Percentiles rank a stretch among this genome's conserved stretches.
Conservation (phyloP, 2,888 invertebrate species). For the Teinopalpus imperialis region DNA sequence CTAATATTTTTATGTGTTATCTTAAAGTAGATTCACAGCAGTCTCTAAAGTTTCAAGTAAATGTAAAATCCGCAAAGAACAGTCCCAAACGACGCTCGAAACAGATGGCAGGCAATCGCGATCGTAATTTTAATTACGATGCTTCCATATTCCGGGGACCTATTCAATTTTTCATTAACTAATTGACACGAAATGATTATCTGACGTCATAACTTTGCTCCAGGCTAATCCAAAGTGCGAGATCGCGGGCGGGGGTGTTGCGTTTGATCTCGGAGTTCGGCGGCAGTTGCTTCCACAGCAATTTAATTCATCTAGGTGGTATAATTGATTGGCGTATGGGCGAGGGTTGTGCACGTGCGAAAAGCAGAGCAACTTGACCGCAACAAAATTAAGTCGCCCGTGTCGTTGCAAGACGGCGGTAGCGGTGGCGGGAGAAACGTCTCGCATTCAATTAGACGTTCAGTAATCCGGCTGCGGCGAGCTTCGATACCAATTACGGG, state of each 20-base stretch:
- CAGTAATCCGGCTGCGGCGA: constrained; percentile 79
- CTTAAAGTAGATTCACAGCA: too few relatives aligned
- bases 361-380: constrained; percentile 72
- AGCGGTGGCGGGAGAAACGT: constrained; percentile 51
- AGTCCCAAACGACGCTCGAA: constrained; percentile 34
- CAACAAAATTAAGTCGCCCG: constrained; percentile 64
- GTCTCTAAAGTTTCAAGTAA: too few relatives aligned
- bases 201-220: constrained; percentile 66
- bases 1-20: too few relatives aligned
- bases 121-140: constrained; percentile 72
- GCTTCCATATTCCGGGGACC: constrained; percentile 55
- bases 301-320: constrained; percentile 71
- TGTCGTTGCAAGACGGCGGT: constrained; percentile 45
- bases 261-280: constrained; percentile 67
- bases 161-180: constrained; percentile 81
- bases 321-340: constrained; percentile 62
- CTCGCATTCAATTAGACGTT: constrained; percentile 81
- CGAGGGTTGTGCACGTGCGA: constrained; percentile 61
- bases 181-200: constrained; percentile 79
- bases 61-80: not conserved
- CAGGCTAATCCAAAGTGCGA: constrained; percentile 52
- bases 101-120: constrained; percentile 69
- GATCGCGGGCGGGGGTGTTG: constrained; percentile 37
- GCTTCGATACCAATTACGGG: constrained; percentile 81
- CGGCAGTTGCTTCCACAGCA: constrained; percentile 50